Conservation (phyloP, 2,113 vertebrate species). For the Prunella fulvescens region DNA sequence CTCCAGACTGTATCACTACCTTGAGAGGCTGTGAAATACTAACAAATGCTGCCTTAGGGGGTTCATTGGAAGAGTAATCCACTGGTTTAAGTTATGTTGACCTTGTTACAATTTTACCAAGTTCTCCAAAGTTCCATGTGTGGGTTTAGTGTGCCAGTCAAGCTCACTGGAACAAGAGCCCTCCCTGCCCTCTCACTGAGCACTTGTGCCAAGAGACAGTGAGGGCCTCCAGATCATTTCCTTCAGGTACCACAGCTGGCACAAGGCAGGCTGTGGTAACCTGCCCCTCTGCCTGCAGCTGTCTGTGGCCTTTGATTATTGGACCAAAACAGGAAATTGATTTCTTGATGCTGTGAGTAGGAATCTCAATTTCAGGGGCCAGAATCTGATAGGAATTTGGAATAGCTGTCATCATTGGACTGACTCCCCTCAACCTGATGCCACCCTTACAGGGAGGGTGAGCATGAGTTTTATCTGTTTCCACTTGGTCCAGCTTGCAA, state of each 20-base stretch:
- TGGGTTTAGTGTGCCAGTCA: not conserved
- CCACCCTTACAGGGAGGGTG: not conserved
- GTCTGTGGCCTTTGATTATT: not conserved
- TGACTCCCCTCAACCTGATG: not conserved
- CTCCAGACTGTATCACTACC: not conserved
- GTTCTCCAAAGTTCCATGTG: not conserved
- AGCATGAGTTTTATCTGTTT: not conserved
- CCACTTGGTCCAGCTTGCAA: not conserved
- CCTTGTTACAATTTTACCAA: not conserved
- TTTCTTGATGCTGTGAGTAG: not conserved
- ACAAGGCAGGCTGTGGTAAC: not conserved
- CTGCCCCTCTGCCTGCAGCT: not conserved
- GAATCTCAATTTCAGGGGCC: not conserved
- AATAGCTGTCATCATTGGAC: not conserved
- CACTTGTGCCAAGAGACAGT: not conserved
- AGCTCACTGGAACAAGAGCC: not conserved
- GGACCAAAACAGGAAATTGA: not conserved
- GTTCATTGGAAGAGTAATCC: not conserved
- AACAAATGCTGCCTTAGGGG: not conserved
- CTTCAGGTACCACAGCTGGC: not conserved
- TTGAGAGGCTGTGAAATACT: not conserved
- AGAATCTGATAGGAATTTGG: not conserved
- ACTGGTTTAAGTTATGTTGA: not conserved
- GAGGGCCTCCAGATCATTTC: not conserved
- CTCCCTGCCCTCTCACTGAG: not conserved